Conservation (phyloP, 2,113 vertebrate species). For the Balaenoptera acutorostrata region DNA sequence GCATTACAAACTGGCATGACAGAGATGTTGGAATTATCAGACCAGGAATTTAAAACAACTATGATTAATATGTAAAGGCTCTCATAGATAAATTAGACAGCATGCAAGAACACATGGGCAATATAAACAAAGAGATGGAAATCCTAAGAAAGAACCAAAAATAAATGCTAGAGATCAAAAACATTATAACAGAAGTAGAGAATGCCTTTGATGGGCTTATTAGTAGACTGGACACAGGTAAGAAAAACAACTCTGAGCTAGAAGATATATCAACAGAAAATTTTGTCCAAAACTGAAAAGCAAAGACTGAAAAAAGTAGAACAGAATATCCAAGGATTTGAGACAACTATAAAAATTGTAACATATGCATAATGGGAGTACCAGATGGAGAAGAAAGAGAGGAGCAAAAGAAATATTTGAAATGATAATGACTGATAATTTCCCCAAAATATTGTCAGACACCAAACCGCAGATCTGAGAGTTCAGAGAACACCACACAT, state of each 20-base stretch:
- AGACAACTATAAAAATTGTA: background rate
- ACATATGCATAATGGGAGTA: background rate
- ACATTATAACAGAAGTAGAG: background rate
- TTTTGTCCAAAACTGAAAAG: background rate
- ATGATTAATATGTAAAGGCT: background rate
- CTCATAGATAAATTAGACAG: background rate
- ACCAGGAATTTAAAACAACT: background rate
- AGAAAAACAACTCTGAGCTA: background rate
- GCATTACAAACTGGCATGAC: background rate
- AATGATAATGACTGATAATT: background rate
- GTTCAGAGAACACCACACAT: background rate
- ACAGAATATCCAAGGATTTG: background rate
- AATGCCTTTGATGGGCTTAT: background rate
- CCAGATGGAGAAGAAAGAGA: background rate
- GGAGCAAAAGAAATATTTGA: background rate
- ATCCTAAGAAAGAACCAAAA: background rate
- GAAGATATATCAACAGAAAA: background rate
- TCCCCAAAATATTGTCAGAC: background rate
- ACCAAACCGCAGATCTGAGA: background rate
- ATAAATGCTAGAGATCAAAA: background rate
- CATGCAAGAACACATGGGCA: background rate
- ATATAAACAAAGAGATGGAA: background rate
- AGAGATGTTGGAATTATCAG: background rate
- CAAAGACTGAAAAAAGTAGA: background rate
- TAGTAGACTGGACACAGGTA: background rate